Conservation (phyloP, 2,888 invertebrate species). For the Hofmannophila pseudospretella region DNA sequence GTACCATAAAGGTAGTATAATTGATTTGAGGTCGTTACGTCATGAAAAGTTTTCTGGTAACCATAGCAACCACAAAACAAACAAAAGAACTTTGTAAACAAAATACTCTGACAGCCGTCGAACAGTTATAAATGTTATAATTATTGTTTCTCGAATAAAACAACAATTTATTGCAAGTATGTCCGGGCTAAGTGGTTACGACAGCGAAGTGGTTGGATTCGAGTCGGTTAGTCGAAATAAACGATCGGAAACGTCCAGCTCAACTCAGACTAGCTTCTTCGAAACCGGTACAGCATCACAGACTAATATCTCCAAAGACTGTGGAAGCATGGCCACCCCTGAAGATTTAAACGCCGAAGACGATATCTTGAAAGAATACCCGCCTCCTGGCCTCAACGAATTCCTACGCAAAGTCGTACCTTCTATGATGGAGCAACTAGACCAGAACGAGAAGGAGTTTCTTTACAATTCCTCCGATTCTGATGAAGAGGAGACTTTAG, state of each 20-base stretch:
- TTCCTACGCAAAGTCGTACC: slow-evolving; percentile 60
- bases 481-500: slow-evolving; percentile 51
- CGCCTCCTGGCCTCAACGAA: slow-evolving; percentile 51
- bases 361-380: slow-evolving; percentile 37
- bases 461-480: slow-evolving; percentile 52
- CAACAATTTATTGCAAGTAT: slow-evolving; percentile 24
- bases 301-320: slow-evolving; percentile 35
- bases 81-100: slow-evolving; percentile 7
- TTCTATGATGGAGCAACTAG: slow-evolving; percentile 52
- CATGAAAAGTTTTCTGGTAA: not conserved
- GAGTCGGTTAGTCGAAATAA: slow-evolving; percentile 39
- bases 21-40: no score
- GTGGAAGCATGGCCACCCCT: slow-evolving; percentile 37
- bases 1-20: no score
- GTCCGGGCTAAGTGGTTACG: slow-evolving; percentile 58
- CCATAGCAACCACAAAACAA: slow-evolving; percentile 8
- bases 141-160: no score
- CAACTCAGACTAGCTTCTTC: slow-evolving; percentile 48
- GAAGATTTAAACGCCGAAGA: slow-evolving; percentile 41
- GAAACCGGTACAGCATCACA: slow-evolving; percentile 41
- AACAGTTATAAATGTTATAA: no score
- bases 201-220: slow-evolving; percentile 57
- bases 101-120: not conserved
- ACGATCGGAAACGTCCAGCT: slow-evolving; percentile 26
- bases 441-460: slow-evolving; percentile 39